Evolutionary conservation across 1,140 invertebrate genomes (phyloP).

Genomic region (Lasioglossum baleicum): DNA sequence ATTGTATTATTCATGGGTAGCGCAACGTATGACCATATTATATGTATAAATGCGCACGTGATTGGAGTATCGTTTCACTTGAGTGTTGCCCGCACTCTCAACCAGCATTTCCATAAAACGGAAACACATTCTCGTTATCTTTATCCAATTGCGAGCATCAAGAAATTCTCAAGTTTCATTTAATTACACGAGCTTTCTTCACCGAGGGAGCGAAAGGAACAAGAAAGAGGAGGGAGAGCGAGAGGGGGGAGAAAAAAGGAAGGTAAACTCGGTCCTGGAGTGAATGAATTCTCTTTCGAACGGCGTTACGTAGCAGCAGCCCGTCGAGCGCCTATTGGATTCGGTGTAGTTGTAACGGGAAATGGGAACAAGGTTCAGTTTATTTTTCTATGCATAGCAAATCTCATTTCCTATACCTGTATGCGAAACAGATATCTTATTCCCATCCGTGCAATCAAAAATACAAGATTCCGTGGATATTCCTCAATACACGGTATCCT

Average conservation of each 20-base stretch:
- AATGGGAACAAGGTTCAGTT: slow-evolving; percentile 58
- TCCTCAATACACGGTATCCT: background rate
- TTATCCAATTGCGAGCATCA: too few relatives aligned
- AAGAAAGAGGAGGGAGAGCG: too few relatives aligned
- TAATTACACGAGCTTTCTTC: background rate
- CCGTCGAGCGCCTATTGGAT: slow-evolving; percentile 36
- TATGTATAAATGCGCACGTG: too few relatives aligned
- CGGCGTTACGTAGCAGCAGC: slow-evolving; percentile 5
- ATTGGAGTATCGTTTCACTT: too few relatives aligned
- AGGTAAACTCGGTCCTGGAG: background rate
- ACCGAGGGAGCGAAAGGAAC: too few relatives aligned
- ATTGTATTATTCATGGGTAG: too few relatives aligned
- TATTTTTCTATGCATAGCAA: slow-evolving; percentile 65
- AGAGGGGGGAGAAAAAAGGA: background rate
- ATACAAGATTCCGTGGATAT: slow-evolving; percentile 31
- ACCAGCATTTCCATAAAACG: too few relatives aligned
- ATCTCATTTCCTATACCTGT: slow-evolving; percentile 50
- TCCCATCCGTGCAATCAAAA: slow-evolving; percentile 51
- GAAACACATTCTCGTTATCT: too few relatives aligned
- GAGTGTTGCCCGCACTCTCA: too few relatives aligned
- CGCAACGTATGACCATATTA: too few relatives aligned
- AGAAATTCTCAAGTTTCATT: too few relatives aligned
- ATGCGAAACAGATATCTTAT: slow-evolving; percentile 59
- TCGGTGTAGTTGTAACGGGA: slow-evolving; percentile 50
- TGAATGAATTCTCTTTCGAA: slow-evolving; percentile 10